Conservation (phyloP, 2,888 invertebrate species). For the Drosophila multiciliata region DNA sequence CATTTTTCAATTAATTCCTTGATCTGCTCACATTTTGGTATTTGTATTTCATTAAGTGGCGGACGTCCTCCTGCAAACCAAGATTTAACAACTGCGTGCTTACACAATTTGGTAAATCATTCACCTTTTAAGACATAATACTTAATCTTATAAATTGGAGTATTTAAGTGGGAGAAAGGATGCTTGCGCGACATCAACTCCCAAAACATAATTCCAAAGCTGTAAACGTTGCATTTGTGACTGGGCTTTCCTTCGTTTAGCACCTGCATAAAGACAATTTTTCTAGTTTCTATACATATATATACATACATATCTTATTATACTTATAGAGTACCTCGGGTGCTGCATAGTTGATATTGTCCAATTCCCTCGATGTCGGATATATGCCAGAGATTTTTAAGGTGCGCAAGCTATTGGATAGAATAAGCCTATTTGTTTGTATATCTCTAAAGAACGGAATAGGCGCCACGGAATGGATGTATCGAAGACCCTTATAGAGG, state of each 20-base stretch:
- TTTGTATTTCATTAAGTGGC: not conserved
- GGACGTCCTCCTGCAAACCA: constrained; percentile 1
- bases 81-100: no score
- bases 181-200: constrained; percentile 5
- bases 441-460: not conserved
- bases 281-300: not conserved
- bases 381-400: not conserved
- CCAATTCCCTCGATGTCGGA: no score
- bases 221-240: constrained; percentile 5
- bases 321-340: constrained; percentile 7
- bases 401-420: not conserved
- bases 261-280: not conserved
- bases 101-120: not conserved
- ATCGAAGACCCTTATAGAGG: not conserved
- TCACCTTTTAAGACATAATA: not conserved
- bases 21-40: not conserved
- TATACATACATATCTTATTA: not conserved
- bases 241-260: not conserved
- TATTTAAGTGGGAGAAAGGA: not conserved
- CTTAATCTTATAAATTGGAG: not conserved
- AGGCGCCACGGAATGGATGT: not conserved
- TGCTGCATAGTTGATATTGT: not conserved
- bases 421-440: not conserved
- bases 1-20: not conserved
- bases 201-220: constrained; percentile 11